phyloP scores from a whole-genome alignment of 23 tunicate species.

The Trididemnum miniatum region DNA sequence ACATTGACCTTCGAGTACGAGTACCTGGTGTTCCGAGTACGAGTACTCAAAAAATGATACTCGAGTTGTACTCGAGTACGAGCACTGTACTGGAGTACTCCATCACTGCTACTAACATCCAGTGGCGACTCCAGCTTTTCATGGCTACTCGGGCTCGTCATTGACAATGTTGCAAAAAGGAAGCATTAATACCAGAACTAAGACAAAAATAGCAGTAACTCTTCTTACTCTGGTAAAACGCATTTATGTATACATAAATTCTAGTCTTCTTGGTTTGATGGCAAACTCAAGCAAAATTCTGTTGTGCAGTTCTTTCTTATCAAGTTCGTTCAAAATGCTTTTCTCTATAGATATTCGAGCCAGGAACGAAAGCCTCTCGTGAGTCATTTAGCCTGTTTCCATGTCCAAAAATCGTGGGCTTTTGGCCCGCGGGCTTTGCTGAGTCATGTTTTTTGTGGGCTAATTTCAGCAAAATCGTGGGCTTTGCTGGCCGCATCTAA shows the following conservation, averaged over 20 bases:
- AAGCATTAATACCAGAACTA: constrained; percentile 3
- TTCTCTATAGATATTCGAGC: constrained; percentile 30
- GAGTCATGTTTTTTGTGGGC: too few species aligned
- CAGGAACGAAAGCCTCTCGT: constrained; percentile 28
- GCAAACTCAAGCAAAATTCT: constrained; percentile 31
- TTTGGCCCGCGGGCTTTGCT: too few species aligned
- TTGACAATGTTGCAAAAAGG: constrained; percentile 10
- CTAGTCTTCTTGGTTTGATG: constrained; percentile 37
- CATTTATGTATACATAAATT: constrained; percentile 26
- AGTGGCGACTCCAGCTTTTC: constrained; percentile 24
- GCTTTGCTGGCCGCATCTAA: too few species aligned
- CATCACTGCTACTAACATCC: too few species aligned
- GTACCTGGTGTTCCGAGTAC: too few species aligned
- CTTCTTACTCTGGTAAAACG: not conserved
- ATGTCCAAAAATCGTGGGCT: too few species aligned
- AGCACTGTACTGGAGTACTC: too few species aligned
- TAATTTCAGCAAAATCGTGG: too few species aligned
- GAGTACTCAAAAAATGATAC: too few species aligned
- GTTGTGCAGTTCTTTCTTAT: constrained; percentile 33
- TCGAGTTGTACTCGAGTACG: too few species aligned
- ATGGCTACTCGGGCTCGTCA: constrained; percentile 25
- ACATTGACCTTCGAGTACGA: too few species aligned
- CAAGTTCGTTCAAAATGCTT: constrained; percentile 22
- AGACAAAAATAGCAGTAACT: not conserved
- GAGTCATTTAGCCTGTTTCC: too few species aligned